phyloP scores from a whole-genome alignment of 2,113 vertebrate genomes.

The Psilopogon haemacephalus region DNA sequence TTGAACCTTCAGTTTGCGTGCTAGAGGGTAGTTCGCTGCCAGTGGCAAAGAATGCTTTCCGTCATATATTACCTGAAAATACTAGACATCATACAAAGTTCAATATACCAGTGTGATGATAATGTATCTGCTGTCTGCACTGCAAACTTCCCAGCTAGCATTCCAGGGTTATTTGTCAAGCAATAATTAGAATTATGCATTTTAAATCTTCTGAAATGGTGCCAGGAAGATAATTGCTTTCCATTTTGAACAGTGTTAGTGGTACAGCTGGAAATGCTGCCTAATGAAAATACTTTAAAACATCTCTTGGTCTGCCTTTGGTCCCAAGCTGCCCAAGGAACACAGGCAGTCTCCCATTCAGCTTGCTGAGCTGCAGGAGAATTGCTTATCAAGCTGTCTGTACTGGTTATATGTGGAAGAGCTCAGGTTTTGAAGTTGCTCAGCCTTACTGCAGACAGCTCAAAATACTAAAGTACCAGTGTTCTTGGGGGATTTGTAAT shows the following conservation, averaged over 20 bases:
- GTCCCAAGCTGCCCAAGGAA: constrained; percentile 52
- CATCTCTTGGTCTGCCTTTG: constrained; percentile 55
- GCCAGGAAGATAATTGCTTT: constrained; percentile 71
- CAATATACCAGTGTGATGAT: constrained; percentile 48
- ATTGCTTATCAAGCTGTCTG: not conserved
- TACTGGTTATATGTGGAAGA: not conserved
- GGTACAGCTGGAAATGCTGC: constrained; percentile 61
- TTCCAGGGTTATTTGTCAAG: constrained; percentile 50
- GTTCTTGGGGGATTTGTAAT: not conserved
- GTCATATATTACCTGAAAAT: constrained; percentile 44
- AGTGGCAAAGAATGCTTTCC: constrained; percentile 1
- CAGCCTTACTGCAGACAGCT: not conserved
- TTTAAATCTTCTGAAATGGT: constrained; percentile 59
- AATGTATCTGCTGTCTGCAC: constrained; percentile 47
- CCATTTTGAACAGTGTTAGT: constrained; percentile 31
- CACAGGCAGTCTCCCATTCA: not conserved
- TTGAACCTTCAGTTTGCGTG: not conserved
- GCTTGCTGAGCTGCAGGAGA: not conserved
- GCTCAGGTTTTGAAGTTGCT: not conserved
- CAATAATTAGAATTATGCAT: constrained; percentile 69
- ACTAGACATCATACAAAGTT: constrained; percentile 65
- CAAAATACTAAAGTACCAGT: not conserved
- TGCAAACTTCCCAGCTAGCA: constrained; percentile 49
- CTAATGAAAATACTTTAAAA: constrained; percentile 73
- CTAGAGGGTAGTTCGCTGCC: not conserved